Evolutionary conservation across 2,888 invertebrate genomes (phyloP).

Genomic region (Drosophila fulvimacula): DNA sequence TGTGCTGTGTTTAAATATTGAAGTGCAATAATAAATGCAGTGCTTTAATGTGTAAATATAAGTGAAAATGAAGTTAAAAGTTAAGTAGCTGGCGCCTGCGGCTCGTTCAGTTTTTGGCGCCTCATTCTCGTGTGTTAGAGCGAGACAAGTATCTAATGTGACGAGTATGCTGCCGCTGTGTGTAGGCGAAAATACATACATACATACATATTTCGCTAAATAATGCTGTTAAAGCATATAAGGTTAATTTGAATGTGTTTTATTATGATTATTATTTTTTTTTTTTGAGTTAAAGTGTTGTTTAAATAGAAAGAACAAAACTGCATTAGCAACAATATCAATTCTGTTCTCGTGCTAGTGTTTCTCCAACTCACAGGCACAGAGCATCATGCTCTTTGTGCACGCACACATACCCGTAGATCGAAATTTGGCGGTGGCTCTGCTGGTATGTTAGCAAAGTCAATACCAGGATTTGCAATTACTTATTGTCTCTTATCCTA

Average conservation of each 20-base stretch:
- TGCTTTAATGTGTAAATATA: background rate
- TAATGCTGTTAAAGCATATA: background rate
- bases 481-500: constrained; percentile 1
- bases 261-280: too few species aligned
- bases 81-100: background rate
- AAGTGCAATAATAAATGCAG: background rate
- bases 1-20: background rate
- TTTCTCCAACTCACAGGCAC: background rate
- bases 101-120: background rate
- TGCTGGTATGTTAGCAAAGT: background rate
- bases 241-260: background rate
- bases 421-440: background rate
- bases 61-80: background rate
- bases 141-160: background rate
- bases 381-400: background rate
- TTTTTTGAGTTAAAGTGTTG: too few species aligned
- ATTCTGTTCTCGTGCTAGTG: background rate
- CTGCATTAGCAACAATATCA: background rate
- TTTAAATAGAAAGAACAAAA: background rate
- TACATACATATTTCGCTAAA: background rate
- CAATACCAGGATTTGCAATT: constrained; percentile 1
- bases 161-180: background rate
- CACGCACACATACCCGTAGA: background rate
- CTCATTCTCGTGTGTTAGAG: constrained; percentile 1
- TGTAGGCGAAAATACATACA: background rate